Base-by-base conservation (phyloP, 2,888 invertebrate species). In the Polyploca ridens region DNA sequence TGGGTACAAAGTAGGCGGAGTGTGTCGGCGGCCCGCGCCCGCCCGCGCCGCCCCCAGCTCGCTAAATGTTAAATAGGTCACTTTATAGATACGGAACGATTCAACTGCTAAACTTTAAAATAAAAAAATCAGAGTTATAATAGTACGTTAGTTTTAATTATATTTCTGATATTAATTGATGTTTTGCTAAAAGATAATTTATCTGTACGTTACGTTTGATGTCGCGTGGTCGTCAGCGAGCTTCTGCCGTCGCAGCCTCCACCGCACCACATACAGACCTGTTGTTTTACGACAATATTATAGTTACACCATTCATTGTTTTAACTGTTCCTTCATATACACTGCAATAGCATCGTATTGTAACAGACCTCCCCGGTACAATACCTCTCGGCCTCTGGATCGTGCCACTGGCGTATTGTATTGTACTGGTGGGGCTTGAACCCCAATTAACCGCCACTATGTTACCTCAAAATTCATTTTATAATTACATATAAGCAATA, bases 111-210 rank as follows among this genome's bases (percentile, higher is more conserved):
- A 86, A 87, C 81, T 84, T 82, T n/a, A 87, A 87, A 87, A 81
- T 76, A 69, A 83, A 83, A n/a, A 85, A 87, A 85, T 86, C 85
- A 91, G 89, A 92, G 89, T 90, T 93, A 90, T 91, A 90, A 90
- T 91, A 91, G 91, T 93, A 85, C 87, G 91, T 90, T 92, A 91
- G 91, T 89, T 92, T 92, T 92, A 92, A 92, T 93, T 90, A 91
- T 92, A 92, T 92, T 90, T 90, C 92, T 89, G 92, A 91, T 91
- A 91, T 91, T 92, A 90, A 90, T 91, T 91, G 88, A 93, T 91
- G 93, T 93, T 93, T 91, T 91, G 90, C 92, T 91, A 88, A 90
- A 90, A 91, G 90, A 92, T 90, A 84, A 91, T 91, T 92, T 91
- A 91, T 93, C 88, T 84, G 86, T 86, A 84, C 87, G 91, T 91